Evolutionary conservation across 2,888 invertebrate species (phyloP), one percentile per base, ranked within the genome.

Genomic region (Orthosia incerta): DNA sequence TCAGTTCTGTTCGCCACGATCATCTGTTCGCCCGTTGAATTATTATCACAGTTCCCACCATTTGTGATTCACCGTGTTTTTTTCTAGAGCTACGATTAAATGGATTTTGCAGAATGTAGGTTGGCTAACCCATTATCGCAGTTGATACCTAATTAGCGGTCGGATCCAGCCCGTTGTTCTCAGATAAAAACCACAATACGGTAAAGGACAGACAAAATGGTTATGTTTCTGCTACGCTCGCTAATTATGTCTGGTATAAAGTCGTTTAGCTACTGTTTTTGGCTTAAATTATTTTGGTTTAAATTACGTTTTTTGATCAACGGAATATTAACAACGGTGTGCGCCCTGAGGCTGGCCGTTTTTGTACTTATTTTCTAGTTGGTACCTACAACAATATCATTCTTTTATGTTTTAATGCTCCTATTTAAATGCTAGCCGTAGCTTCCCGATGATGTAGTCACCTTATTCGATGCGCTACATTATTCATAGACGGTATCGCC

Each of bases 1-100:
- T 95, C 95, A 95, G 94, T 91, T 90, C 85, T 82, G 82, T 88
- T 89, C 86, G 90, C 89, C 86, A 87, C 91, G 89, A 91, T 93
- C 93, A 92, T 94, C 91, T 92, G 92, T 90, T 93, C 89, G 83
- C 86, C 84, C 84, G 89, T 87, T 91, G 88, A 92, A 92, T 93
- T 93, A 93, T 93, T 91, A 90, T 88, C 86, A 84, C 89, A 89
- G 89, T 91, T 92, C 88, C 89, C 89, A 91, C 88, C 87, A 88
- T 86, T 88, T 88, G 86, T 88, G 88, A 87, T 85, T 88, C 86
- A 87, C 74, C 57, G 64, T 79, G 79, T 87, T 84, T 88, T 85
- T 86, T 88, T 86, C 72, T 86, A 80, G 79, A 85, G 81, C 74
- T 72, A 46, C 65, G 74, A 78, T 82, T 77, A 57, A 79, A 87